These are phyloP conservation scores for Acropternis orthonyx DNA, from an alignment of 2,797 vertebrate species.

Conservation along the genomic window DNA sequence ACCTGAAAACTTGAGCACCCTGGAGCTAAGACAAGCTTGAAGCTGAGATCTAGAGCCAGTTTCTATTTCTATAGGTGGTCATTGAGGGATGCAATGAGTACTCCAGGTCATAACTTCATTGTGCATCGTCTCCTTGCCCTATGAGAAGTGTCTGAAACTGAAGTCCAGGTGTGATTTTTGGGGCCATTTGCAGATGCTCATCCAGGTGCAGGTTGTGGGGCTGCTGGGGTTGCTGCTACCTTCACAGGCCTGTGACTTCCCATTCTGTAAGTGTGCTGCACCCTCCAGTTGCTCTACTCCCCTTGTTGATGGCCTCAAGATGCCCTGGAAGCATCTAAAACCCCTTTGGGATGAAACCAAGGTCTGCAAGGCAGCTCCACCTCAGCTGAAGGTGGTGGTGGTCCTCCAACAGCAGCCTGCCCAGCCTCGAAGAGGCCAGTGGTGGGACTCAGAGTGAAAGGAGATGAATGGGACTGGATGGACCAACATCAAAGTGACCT, in stretches of 20 bases:
- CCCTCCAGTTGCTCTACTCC: neutral
- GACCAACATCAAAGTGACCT: neutral
- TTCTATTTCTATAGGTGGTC: neutral
- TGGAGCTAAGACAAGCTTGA: neutral
- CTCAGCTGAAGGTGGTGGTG: neutral
- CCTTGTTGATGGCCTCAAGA: accelerated
- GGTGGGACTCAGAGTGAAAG: neutral
- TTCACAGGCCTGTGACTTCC: neutral
- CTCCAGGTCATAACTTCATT: neutral
- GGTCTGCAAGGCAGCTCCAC: neutral
- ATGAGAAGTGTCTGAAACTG: neutral
- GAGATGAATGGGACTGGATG: neutral
- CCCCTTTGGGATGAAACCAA: neutral
- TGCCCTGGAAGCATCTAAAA: neutral
- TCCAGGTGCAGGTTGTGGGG: neutral
- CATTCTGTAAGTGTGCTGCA: neutral
- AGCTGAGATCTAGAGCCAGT: neutral
- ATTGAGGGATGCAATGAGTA: neutral
- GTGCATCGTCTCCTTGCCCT: accelerated
- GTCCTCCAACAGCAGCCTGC: neutral
- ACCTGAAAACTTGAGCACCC: neutral
- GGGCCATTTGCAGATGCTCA: neutral
- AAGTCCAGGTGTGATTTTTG: neutral
- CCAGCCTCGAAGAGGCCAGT: accelerated
- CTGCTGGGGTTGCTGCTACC: neutral